phyloP scores from a whole-genome alignment of 2,113 vertebrate species.

The Amphiprion percula region DNA sequence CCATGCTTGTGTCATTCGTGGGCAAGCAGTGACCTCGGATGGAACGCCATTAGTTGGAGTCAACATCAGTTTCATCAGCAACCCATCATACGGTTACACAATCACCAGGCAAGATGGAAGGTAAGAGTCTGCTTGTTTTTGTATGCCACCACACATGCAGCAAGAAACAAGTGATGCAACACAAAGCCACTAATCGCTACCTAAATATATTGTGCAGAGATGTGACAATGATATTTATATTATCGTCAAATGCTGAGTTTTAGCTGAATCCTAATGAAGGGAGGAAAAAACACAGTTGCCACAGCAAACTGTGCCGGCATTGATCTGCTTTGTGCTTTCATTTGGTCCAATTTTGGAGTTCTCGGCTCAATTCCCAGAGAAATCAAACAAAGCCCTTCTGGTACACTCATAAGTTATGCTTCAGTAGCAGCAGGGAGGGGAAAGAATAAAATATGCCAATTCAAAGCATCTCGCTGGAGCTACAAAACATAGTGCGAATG shows the following conservation, averaged over 20 bases:
- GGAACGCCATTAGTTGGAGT: constrained; percentile 98
- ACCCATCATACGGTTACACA: constrained; percentile 93
- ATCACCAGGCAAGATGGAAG: constrained; percentile 98
- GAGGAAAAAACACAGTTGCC: constrained; percentile 45
- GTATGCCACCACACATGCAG: neutral
- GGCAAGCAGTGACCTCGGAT: constrained; percentile 96
- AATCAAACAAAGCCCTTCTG: constrained; percentile 81
- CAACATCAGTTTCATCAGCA: constrained; percentile 97
- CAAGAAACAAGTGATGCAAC: neutral
- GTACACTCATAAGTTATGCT: constrained; percentile 76
- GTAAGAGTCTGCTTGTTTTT: constrained; percentile 75
- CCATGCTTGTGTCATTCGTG: constrained; percentile 96
- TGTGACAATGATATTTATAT: constrained; percentile 44
- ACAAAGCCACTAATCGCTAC: neutral
- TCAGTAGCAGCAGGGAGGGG: constrained; percentile 67
- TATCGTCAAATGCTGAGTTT: constrained; percentile 39
- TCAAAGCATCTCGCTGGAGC: constrained; percentile 62
- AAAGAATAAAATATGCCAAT: constrained; percentile 72
- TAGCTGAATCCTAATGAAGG: constrained; percentile 45
- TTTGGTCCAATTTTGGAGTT: constrained; percentile 77
- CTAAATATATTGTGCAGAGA: constrained; percentile 2
- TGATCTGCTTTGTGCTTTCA: constrained; percentile 74
- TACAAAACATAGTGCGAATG: constrained; percentile 66
- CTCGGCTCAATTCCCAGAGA: constrained; percentile 79
- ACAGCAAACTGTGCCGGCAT: constrained; percentile 66